Evolutionary conservation across 2,113 vertebrate species (phyloP).

Genomic region (Taurulus bubalis): DNA sequence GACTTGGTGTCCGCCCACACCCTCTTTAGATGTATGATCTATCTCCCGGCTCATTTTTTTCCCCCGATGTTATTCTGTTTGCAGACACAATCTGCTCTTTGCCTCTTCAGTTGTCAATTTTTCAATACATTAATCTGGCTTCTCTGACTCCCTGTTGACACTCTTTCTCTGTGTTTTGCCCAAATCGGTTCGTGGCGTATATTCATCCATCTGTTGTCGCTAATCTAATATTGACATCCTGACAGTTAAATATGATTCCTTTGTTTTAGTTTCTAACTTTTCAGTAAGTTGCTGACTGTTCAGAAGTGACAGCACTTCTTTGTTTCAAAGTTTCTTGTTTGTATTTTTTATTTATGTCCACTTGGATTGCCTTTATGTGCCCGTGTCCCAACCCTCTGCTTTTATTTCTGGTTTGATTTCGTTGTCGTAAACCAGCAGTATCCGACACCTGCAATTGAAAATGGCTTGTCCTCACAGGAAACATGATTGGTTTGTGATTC

Average conservation of each 20-base stretch:
- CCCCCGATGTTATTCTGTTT: not conserved
- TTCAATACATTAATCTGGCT: slow-evolving; percentile 37
- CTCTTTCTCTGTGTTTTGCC: not conserved
- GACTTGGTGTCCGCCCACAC: slow-evolving; percentile 5
- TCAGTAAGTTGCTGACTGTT: slow-evolving; percentile 12
- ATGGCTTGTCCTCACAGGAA: not conserved
- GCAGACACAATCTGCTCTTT: slow-evolving; percentile 3
- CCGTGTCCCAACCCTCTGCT: not conserved
- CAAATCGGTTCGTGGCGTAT: not conserved
- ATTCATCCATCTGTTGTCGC: slow-evolving; percentile 9
- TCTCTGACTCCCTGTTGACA: not conserved
- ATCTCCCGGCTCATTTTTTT: slow-evolving; percentile 31
- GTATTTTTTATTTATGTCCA: slow-evolving; percentile 8
- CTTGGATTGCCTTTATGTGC: not conserved
- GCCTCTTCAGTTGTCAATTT: slow-evolving; percentile 32
- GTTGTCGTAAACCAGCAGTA: not conserved
- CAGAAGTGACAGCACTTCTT: not conserved
- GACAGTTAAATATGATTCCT: slow-evolving; percentile 4
- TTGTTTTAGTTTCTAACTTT: not conserved
- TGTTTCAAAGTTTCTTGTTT: slow-evolving; percentile 16
- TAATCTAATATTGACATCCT: slow-evolving; percentile 19
- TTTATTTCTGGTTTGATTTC: not conserved
- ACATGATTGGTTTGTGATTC: not conserved
- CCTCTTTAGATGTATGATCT: slow-evolving; percentile 11
- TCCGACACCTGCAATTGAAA: not conserved